Evolutionary conservation across 1,140 invertebrate species (phyloP), one percentile per base, ranked within the genome.

Genomic region (Zaprionus taronus): DNA sequence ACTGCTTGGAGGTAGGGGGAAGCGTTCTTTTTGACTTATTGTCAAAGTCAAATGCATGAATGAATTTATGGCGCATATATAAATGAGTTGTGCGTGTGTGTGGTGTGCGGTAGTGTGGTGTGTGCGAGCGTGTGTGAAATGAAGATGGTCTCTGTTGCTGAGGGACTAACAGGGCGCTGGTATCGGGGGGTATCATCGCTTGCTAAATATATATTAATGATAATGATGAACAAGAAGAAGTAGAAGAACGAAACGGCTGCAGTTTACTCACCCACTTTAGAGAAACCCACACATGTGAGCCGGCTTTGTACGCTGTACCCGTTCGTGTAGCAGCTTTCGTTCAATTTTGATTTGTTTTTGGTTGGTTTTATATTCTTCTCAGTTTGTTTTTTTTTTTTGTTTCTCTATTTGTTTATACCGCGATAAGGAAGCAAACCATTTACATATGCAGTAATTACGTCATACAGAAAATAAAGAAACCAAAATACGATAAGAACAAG

Each of bases 251-350:
- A 51, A 14, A 44, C 36, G 55, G 64, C 72, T 57, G 70, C 70
- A 57, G 72, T 26, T 76, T 89, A 89, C 84, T 89, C 85, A 89
- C 84, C 84, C 84, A 90, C 78, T 89, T 87, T 89, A 89, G 69
- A 84, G 70, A 65, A 90, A 75, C 68, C 84, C 81, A 90, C 81
- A 69, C 84, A 89, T 89, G 84, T 79, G 84, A 79, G 68, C 68
- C 78, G 83, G 77, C 73, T 76, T 70, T 89, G 51, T 77, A 75
- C 64, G 79, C 75, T 82, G 83, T 44, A 60, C 77, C 73, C 83
- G 80, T 70, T 75, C 70, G 69, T 77, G 62, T 73, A 44, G 49
- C 62, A 67, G 75, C 63, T 49, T 55, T 57, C 36, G 67, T 24
- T 44, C 53, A 49, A 20, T 76, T 71, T 12, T 67, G 72, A 38